These are phyloP conservation scores for Triops cancriformis DNA, from an alignment of 1,140 invertebrate genomes.

Conservation along the genomic window DNA sequence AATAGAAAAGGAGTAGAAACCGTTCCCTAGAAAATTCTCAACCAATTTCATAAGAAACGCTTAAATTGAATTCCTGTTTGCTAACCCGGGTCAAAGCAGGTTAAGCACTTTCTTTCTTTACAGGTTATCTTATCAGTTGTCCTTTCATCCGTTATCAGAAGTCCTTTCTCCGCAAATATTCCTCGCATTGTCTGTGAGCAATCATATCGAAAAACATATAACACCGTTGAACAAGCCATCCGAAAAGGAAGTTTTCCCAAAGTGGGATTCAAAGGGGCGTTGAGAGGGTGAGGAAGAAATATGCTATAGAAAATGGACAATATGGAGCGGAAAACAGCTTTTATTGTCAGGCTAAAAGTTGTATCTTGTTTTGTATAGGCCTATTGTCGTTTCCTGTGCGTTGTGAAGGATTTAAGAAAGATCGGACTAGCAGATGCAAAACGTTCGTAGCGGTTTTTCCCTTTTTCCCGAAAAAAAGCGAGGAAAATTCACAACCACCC, in stretches of 20 bases:
- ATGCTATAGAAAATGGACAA: slow-evolving; percentile 8
- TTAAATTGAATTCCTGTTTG: background rate
- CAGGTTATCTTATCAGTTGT: background rate
- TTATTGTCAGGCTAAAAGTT: background rate
- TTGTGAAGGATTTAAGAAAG: background rate
- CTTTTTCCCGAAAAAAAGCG: background rate
- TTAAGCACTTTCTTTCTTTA: background rate
- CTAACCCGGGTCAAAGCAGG: background rate
- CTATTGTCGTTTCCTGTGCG: background rate
- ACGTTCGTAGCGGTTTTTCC: background rate
- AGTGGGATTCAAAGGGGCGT: background rate
- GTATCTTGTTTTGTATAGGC: background rate
- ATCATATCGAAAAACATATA: too few relatives aligned
- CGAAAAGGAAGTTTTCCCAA: background rate
- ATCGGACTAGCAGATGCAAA: background rate
- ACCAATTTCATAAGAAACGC: background rate
- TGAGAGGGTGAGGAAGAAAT: background rate
- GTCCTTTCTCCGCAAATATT: background rate
- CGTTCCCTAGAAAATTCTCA: too few relatives aligned
- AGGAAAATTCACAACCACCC: background rate
- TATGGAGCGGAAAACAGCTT: slow-evolving; percentile 1
- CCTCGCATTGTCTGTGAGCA: too few relatives aligned
- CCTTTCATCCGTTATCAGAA: background rate
- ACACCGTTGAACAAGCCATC: too few relatives aligned
- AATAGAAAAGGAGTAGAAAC: too few relatives aligned